phyloP scores from a whole-genome alignment of 2,113 vertebrate species.

The Varanus komodoensis region DNA sequence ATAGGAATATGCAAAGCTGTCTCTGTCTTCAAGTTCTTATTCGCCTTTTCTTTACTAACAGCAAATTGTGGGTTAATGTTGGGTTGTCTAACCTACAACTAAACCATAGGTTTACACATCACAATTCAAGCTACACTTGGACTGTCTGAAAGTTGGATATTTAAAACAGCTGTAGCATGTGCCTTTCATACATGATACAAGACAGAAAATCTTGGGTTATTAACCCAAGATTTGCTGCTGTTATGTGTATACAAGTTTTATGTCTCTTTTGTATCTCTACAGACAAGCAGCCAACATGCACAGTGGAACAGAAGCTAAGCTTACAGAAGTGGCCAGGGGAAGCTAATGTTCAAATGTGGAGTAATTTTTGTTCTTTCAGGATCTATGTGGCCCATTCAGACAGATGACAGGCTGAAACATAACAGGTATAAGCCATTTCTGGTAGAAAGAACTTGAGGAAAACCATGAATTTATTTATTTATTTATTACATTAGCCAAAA shows the following conservation, averaged over 20 bases:
- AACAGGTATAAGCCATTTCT: not conserved
- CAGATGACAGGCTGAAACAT: not conserved
- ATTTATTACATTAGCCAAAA: not conserved
- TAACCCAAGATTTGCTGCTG: too few species aligned
- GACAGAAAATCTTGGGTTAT: too few species aligned
- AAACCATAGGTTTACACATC: too few species aligned
- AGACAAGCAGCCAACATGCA: not conserved
- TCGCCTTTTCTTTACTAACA: too few species aligned
- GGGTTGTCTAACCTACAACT: too few species aligned
- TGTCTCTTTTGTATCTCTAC: not conserved
- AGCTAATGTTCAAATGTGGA: not conserved
- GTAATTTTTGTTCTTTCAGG: not conserved
- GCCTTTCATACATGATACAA: too few species aligned
- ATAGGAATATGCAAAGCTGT: not conserved
- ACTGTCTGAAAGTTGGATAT: too few species aligned
- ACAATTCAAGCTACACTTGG: too few species aligned
- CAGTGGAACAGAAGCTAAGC: not conserved
- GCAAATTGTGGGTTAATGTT: too few species aligned
- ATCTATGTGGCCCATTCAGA: not conserved
- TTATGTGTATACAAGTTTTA: not conserved
- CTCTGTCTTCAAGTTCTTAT: not conserved
- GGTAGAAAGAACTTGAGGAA: not conserved
- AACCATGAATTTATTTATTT: too few species aligned
- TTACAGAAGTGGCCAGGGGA: not conserved
- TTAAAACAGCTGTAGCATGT: too few species aligned